phyloP scores from a whole-genome alignment of 2,797 vertebrate genomes.

The Melanotaenia trifasciata region DNA sequence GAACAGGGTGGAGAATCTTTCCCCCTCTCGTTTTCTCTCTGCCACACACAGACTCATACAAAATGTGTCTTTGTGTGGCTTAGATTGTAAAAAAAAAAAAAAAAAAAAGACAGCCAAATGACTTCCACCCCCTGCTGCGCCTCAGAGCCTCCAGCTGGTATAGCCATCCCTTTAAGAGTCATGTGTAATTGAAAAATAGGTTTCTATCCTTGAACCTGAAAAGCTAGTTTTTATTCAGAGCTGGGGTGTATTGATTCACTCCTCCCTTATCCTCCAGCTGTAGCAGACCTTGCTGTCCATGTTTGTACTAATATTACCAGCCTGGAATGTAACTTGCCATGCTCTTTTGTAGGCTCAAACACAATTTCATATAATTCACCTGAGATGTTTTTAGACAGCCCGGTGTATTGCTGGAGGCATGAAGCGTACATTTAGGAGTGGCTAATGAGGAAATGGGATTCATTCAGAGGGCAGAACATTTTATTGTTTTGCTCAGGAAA shows the following conservation, averaged over 20 bases:
- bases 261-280: constrained; percentile 19
- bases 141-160: constrained; percentile 35
- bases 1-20: constrained; percentile 46
- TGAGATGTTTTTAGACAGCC: constrained; percentile 8
- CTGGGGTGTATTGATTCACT: constrained; percentile 48
- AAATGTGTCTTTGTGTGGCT: constrained; percentile 7
- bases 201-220: constrained; percentile 52
- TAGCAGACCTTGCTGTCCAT: constrained; percentile 23
- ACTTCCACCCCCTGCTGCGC: constrained; percentile 38
- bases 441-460: constrained; percentile 1
- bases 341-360: constrained; percentile 35
- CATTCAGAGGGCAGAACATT: constrained; percentile 2
- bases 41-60: constrained; percentile 14
- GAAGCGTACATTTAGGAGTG: not conserved
- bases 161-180: constrained; percentile 47
- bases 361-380: constrained; percentile 40
- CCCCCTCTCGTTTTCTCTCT: constrained; percentile 4
- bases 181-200: constrained; percentile 66
- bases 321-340: constrained; percentile 26
- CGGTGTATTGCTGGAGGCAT: constrained; percentile 9
- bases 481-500: not conserved
- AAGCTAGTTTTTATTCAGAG: constrained; percentile 50
- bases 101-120: constrained; percentile 40
- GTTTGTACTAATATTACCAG: constrained; percentile 41
- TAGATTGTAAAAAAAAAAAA: not conserved